Evolutionary conservation across 2,888 invertebrate genomes (phyloP), one percentile per base, ranked within the genome.

Genomic region (Desoria tigrina): DNA sequence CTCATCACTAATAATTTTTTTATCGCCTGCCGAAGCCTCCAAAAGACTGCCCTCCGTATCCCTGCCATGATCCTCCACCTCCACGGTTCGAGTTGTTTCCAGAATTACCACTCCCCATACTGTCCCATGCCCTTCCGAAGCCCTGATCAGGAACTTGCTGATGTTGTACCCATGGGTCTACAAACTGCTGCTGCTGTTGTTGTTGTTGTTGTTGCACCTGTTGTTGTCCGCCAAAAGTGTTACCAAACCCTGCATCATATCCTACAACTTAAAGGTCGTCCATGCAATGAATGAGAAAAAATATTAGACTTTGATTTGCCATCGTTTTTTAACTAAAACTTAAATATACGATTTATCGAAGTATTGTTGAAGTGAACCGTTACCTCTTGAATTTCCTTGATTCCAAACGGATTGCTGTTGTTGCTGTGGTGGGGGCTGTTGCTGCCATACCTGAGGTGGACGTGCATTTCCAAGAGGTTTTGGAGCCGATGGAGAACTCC

Each of bases 51-150:
- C 75, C 75, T 9, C 75, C 73, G 42, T 76, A 75, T 2, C 74
- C 74, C 67, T 71, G 77, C 78, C 73, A 78, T 49, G 68, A 77
- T 58, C 69, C 76, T 63, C 74, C 66, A 58, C 71, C 69, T n/a
- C n/a, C 32, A 24, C 51, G 45, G n/a, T 45, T 51, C 4, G 51
- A 26, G 24, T 16, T 23, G 14, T 26, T 26, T 9, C 51, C 51
- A 4, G 23, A 26, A 26, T 51, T 51, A 76, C 42, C 74, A 27
- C 75, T 72, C 18, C 74, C 76, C 49, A 78, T 76, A 72, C 78
- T 78, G n/a, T 79, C 78, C 71, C 79, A 78, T 42, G 79, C 74
- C 37, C 77, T 76, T 26, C 78, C 70, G 74, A 78, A 23, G 80
- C 83, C 76, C 67, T 76, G 76, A 65, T 76, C 75, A 49, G 76